Conservation (phyloP, 2,113 vertebrate species). For the Phrynosoma blainvillii region DNA sequence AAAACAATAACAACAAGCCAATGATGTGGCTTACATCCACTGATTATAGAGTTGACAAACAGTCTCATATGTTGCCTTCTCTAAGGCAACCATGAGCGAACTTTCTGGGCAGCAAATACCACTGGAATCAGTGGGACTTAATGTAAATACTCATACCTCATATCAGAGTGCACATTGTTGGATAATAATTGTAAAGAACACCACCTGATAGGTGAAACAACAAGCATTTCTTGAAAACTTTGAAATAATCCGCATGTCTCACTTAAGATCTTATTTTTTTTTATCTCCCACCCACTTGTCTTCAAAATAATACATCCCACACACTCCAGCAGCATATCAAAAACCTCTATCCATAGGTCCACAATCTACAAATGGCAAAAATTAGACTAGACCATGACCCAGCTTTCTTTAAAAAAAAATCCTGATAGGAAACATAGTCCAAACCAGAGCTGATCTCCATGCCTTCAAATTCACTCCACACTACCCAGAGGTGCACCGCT, state of each 20-base stretch:
- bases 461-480: constrained; percentile 30
- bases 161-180: background rate
- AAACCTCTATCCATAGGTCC: constrained; percentile 50
- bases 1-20: background rate
- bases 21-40: background rate
- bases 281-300: constrained; percentile 63
- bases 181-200: constrained; percentile 41
- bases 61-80: background rate
- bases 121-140: background rate
- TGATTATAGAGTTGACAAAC: background rate
- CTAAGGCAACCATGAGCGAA: background rate
- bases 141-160: background rate
- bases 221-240: constrained; percentile 17
- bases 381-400: constrained; percentile 47
- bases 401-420: constrained; percentile 41
- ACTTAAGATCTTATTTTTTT: constrained; percentile 60
- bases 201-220: background rate
- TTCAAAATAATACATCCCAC: constrained; percentile 60
- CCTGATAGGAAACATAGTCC: constrained; percentile 54
- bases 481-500: constrained; percentile 1
- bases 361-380: constrained; percentile 43
- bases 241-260: constrained; percentile 55
- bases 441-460: constrained; percentile 53
- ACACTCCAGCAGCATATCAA: constrained; percentile 35
- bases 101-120: background rate